Evolutionary conservation across 2,888 invertebrate species (phyloP).

Genomic region (Brachynemurus nebulosus): DNA sequence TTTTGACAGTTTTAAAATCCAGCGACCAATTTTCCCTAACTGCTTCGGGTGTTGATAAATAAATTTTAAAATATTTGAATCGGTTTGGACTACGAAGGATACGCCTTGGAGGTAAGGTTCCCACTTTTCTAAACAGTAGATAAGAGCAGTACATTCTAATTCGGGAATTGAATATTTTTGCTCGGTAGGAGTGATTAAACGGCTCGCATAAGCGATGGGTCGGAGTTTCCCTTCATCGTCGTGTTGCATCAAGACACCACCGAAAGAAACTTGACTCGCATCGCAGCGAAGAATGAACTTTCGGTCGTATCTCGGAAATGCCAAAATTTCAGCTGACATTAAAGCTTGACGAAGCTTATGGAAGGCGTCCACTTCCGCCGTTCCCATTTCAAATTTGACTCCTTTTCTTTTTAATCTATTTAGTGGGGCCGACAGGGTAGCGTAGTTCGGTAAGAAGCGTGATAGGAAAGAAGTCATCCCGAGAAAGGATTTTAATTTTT

Average conservation of each 20-base stretch:
- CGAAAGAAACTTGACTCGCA: neutral
- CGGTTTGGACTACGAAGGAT: too few species aligned
- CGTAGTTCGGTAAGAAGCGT: neutral
- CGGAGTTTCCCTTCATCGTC: neutral
- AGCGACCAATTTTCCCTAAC: too few species aligned
- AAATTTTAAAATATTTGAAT: too few species aligned
- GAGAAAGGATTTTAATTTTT: neutral
- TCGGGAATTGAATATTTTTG: neutral
- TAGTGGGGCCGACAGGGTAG: neutral
- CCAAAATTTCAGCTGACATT: neutral
- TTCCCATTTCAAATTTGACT: neutral
- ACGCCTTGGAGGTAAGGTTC: too few species aligned
- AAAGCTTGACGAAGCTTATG: neutral
- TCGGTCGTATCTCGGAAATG: neutral
- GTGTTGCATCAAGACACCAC: neutral
- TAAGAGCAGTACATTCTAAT: too few species aligned
- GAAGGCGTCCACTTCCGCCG: neutral
- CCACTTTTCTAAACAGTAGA: too few species aligned
- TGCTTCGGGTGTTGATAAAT: too few species aligned
- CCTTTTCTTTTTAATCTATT: neutral
- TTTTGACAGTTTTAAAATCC: too few species aligned
- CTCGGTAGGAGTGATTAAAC: neutral
- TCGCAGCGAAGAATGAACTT: neutral
- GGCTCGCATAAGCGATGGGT: neutral
- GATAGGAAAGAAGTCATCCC: neutral